Base-by-base conservation (phyloP, 2,113 vertebrate species). In the Alaudala cheleensis region DNA sequence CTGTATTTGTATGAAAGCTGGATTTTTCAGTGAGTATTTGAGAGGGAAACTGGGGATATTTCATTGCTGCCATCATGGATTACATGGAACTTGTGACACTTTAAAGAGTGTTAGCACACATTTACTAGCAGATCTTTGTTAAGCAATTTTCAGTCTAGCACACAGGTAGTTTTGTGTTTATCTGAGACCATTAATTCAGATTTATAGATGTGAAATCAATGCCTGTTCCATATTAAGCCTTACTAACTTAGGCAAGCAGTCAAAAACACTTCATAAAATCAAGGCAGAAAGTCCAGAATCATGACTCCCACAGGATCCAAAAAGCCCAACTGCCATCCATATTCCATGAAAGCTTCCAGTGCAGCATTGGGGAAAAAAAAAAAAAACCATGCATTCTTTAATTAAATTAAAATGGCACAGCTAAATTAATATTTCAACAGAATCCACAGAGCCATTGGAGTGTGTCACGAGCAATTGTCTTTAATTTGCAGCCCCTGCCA, bases 341-440 rank as follows among this genome's bases (percentile, higher is more conserved):
- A 95, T 83, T 85, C 95, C 87, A 70, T 12, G 62, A 88, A 77
- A 92, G 89, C 94, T 85, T 90, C 84, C 94, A 94, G 84, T 39
- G 62, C 72, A 47, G 39, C 31, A 18, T 5, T 13, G 37, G 22
- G 26, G 47, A 86, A 45, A 44, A 54, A n/a, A 37, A 44, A 40
- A 44, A 50, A 88, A 42, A 29, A 9, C 11, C 42, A 29, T 20
- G 31, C 8, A 24, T 44, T 51, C 88, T 70, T 95, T 93, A 96
- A 95, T 97, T 93, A 95, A 95, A 97, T 96, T 93, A 91, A 94
- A 97, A 96, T 90, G 71, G 83, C 92, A 94, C 86, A 85, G 73
- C 95, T 96, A 93, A 97, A 97, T 95, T 96, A 97, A 82, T 94
- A 95, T 92, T 93, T 96, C 96, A 95, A 85, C 84, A 83, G 80